Conservation (phyloP, 2,888 invertebrate genomes). For the Orthosia incerta region DNA sequence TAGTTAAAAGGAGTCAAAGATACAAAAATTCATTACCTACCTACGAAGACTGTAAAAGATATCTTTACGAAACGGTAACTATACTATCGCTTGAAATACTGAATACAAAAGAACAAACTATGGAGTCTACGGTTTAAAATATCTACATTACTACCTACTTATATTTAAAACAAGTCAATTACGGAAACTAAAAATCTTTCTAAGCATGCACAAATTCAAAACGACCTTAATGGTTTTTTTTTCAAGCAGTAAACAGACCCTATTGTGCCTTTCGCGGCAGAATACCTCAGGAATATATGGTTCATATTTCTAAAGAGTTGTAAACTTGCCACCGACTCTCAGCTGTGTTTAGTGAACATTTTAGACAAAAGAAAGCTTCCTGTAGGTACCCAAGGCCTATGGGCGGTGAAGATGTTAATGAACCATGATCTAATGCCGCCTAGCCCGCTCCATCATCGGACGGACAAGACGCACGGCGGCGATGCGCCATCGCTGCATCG, state of each 20-base stretch:
- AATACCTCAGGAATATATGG: conserved; percentile 18
- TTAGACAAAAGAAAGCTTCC: conserved; percentile 3
- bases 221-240: conserved; percentile 32
- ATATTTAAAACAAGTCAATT: neutral
- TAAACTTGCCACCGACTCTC: conserved; percentile 16
- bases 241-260: conserved; percentile 1
- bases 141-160: conserved; percentile 3
- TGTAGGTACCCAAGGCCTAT: neutral
- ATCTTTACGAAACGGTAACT: conserved; percentile 34
- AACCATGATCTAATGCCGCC: too few relatives aligned
- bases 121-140: neutral
- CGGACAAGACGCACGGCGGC: too few relatives aligned
- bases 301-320: conserved; percentile 29
- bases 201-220: neutral
- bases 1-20: conserved; percentile 24
- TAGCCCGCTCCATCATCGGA: too few relatives aligned
- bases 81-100: conserved; percentile 39
- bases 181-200: neutral
- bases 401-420: neutral
- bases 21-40: conserved; percentile 34
- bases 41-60: conserved; percentile 46
- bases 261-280: conserved; percentile 25
- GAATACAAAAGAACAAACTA: neutral
- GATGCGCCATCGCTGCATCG: too few relatives aligned
- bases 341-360: conserved; percentile 13